Evolutionary conservation across 1,140 invertebrate species (phyloP).

Genomic region (Globodera rostochiensis): DNA sequence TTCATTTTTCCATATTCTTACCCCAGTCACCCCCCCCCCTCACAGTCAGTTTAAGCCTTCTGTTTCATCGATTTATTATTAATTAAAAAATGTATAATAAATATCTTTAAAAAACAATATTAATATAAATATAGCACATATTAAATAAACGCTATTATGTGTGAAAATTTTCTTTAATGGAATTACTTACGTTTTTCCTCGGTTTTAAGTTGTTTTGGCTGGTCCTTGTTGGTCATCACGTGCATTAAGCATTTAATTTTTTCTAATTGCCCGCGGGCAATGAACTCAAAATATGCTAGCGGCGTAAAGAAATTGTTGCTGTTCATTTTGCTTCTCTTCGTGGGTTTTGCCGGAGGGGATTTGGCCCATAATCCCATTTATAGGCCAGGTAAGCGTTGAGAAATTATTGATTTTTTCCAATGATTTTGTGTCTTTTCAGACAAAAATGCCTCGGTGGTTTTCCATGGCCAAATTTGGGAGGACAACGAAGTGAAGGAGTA

Average conservation of each 20-base stretch:
- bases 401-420: no score
- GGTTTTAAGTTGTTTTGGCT: neutral
- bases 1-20: no score
- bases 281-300: neutral
- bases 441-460: neutral
- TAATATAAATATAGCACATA: no score
- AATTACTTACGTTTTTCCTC: no score
- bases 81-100: neutral
- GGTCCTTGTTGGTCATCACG: neutral
- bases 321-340: neutral
- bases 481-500: slow-evolving; percentile 6
- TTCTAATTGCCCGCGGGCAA: neutral
- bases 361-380: neutral
- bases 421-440: neutral
- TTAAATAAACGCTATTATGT: no score
- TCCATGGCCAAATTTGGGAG: slow-evolving; percentile 7
- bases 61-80: neutral
- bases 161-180: no score
- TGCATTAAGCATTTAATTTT: neutral
- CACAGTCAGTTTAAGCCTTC: neutral
- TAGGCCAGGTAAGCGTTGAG: neutral
- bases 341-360: neutral
- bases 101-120: neutral
- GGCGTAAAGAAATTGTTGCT: neutral
- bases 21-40: no score